Conservation (phyloP, 2,888 invertebrate genomes). For the Apamea crenata region DNA sequence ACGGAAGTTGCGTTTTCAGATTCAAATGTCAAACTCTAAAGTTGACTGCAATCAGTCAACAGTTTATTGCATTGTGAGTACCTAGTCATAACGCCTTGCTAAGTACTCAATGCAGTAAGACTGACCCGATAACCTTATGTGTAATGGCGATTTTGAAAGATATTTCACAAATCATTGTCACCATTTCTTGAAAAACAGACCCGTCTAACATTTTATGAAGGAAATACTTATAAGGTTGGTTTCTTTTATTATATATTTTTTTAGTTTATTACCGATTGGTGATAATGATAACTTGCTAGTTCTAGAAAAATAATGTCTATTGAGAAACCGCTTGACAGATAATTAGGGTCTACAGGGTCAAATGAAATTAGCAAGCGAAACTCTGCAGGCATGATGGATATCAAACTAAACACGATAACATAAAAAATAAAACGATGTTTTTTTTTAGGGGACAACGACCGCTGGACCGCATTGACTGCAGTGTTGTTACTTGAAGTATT, state of each 20-base stretch:
- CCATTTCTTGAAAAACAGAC: conserved; percentile 25
- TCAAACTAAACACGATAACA: not conserved
- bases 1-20: conserved; percentile 53
- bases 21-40: conserved; percentile 51
- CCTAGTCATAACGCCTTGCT: conserved; percentile 22
- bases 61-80: conserved; percentile 19
- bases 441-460: not conserved
- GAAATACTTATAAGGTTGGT: not conserved
- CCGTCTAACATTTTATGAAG: not conserved
- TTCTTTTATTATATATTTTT: not conserved
- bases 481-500: not conserved
- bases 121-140: conserved; percentile 52
- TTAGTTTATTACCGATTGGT: not conserved
- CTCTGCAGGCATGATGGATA: not conserved
- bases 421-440: not conserved
- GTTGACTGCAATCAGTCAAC: conserved; percentile 27
- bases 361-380: not conserved
- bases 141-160: conserved; percentile 25
- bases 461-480: not conserved
- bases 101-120: conserved; percentile 32
- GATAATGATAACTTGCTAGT: not conserved
- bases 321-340: not conserved
- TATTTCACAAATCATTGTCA: conserved; percentile 41
- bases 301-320: not conserved
- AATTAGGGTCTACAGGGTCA: not conserved